A percentile compares a stretch with the other conserved stretches of the same genome.
Evolutionary conservation across 2,113 vertebrate genomes (phyloP).

Genomic region (Ammodramus savannarum): DNA sequence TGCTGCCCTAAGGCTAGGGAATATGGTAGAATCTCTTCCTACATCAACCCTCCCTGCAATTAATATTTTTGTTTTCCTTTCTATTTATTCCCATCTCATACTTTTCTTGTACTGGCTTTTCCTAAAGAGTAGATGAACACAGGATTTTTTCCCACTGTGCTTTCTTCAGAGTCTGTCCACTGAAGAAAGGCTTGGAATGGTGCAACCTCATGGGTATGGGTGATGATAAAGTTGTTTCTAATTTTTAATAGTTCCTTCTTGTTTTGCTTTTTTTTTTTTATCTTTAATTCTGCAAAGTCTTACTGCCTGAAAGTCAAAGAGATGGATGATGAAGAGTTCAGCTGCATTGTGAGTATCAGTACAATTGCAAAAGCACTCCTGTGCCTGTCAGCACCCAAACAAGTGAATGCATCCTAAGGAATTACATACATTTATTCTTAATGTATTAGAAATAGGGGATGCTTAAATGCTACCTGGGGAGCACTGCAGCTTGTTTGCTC

Average conservation of each 20-base stretch:
- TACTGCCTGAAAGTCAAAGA: constrained; percentile 99
- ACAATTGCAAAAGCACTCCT: background rate
- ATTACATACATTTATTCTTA: background rate
- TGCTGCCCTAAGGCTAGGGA: background rate
- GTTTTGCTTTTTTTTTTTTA: background rate
- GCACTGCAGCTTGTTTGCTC: background rate
- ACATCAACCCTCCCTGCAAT: background rate
- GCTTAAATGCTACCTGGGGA: background rate
- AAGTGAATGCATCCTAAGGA: background rate
- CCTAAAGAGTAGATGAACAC: background rate
- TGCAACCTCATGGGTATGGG: background rate
- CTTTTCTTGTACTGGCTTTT: background rate
- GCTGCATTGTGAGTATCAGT: constrained; percentile 88
- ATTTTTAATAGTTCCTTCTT: background rate
- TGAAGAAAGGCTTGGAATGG: background rate
- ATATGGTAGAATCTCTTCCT: background rate
- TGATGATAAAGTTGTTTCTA: background rate
- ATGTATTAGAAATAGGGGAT: background rate
- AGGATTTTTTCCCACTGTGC: background rate
- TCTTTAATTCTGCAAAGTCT: constrained; percentile 75
- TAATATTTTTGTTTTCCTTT: background rate
- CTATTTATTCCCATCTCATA: background rate
- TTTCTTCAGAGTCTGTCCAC: background rate
- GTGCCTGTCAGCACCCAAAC: background rate
- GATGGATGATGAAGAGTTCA: constrained; percentile 99